Evolutionary conservation across 2,113 vertebrate genomes (phyloP), one percentile per base, ranked within the genome.

Genomic region (Oreotrochilus melanogaster): DNA sequence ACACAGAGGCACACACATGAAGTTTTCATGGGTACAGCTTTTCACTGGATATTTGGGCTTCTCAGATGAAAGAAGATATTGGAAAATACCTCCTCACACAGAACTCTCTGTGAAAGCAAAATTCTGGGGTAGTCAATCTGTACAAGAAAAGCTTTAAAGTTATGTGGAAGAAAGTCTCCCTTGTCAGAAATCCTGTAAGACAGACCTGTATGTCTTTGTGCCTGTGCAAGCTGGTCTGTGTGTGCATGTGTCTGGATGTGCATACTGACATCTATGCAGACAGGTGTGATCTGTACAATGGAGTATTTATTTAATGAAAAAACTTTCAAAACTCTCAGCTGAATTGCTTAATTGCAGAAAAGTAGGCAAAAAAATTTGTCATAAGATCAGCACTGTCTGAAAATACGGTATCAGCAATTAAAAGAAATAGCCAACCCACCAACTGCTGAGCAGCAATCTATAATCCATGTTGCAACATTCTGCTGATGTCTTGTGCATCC

Each of bases 341-440:
- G 54, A 71, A 82, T 94, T 76, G 56, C 90, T 78, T 96, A 95
- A 96, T 93, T 93, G 82, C 56, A 94, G 53, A 90, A 96, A 96
- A 93, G 48, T 30, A 84, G 69, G 74, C 9, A 51, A 86, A 75
- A 91, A 39, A 88, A 48, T 7, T 87, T 92, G 92, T 93, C 92
- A 48, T 95, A 88, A 84, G 82, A 88, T 96, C 93, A 96, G 83
- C 79, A 67, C 51, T 88, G 94, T 78, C 88, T 92, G 90, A 93
- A 97, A 95, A 88, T 42, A 93, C 86, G 78, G 48, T 37, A 86
- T 93, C 95, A 95, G 95, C 92, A 95, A 93, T 92, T 93, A 93
- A 93, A 89, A 94, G 89, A 82, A 96, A 95, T 64, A 96, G 69
- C 90, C 90, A 93, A 64, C 79, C 82, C 78, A 82, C 92, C 93